Conservation (phyloP, 2,888 invertebrate species). For the Mesorhabditis belari region DNA sequence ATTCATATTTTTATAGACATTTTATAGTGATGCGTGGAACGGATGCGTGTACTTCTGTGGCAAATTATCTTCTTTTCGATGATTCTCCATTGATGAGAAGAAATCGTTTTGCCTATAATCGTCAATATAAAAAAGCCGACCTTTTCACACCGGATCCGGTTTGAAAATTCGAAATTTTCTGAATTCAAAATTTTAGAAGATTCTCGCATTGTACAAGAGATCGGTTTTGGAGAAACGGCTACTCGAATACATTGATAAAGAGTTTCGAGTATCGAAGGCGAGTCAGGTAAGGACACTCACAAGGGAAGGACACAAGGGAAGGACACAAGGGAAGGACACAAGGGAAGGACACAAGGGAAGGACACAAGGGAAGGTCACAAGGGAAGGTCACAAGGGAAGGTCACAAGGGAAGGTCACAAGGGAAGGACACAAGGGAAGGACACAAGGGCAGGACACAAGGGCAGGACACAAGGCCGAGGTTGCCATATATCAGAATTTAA, state of each 20-base stretch:
- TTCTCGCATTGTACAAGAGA: slow-evolving; percentile 22
- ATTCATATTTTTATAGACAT: neutral
- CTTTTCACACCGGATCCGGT: slow-evolving; percentile 28
- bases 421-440: too few relatives aligned
- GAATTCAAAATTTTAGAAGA: slow-evolving; percentile 12
- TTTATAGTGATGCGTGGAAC: slow-evolving; percentile 40
- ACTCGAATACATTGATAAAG: slow-evolving; percentile 36
- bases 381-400: too few relatives aligned
- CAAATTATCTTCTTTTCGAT: slow-evolving; percentile 43
- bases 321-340: too few relatives aligned
- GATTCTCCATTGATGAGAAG: slow-evolving; percentile 42
- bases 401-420: too few relatives aligned
- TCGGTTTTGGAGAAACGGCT: slow-evolving; percentile 28
- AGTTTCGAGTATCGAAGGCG: neutral
- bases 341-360: too few relatives aligned
- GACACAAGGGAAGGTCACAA: too few relatives aligned
- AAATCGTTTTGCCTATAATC: slow-evolving; percentile 38
- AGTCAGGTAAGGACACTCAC: slow-evolving; percentile 1
- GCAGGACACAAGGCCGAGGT: too few relatives aligned
- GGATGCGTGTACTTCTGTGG: slow-evolving; percentile 42
- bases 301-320: too few relatives aligned
- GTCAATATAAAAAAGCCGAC: slow-evolving; percentile 26
- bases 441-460: too few relatives aligned
- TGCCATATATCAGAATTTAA: too few relatives aligned
- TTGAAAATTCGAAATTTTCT: neutral